Conservation (phyloP, 2,797 vertebrate species). For the Picus viridis region DNA sequence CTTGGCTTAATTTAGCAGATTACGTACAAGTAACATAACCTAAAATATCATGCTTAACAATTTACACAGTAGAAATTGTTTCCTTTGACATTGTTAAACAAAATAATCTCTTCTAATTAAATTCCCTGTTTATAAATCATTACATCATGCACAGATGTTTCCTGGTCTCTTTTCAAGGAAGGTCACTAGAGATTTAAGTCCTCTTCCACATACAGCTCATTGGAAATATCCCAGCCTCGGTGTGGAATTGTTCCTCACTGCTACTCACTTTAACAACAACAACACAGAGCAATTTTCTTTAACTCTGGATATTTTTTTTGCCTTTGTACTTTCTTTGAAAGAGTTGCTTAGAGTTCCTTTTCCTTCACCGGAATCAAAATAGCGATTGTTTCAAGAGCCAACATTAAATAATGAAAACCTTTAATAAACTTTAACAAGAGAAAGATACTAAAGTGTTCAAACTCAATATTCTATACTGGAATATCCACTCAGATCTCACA, state of each 20-base stretch:
- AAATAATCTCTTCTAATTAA: not conserved
- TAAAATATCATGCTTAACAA: not conserved
- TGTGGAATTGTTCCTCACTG: not conserved
- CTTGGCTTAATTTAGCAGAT: constrained; percentile 12
- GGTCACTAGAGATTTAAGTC: not conserved
- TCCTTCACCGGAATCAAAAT: not conserved
- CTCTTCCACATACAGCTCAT: not conserved
- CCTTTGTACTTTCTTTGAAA: not conserved
- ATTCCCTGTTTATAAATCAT: not conserved
- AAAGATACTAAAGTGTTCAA: not conserved
- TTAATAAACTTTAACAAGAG: not conserved
- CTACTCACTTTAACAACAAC: not conserved
- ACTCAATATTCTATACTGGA: not conserved
- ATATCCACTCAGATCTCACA: not conserved
- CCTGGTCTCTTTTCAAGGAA: constrained; percentile 19
- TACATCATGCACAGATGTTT: constrained; percentile 46
- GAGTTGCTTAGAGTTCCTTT: not conserved
- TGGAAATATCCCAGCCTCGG: not conserved
- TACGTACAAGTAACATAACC: not conserved
- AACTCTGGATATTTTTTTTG: not conserved
- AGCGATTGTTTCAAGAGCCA: not conserved
- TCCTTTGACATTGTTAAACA: not conserved
- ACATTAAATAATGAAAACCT: not conserved
- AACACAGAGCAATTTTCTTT: not conserved
- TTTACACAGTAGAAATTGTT: constrained; percentile 1